Conservation (phyloP, 2,113 vertebrate genomes). For the Sigmodon hispidus region DNA sequence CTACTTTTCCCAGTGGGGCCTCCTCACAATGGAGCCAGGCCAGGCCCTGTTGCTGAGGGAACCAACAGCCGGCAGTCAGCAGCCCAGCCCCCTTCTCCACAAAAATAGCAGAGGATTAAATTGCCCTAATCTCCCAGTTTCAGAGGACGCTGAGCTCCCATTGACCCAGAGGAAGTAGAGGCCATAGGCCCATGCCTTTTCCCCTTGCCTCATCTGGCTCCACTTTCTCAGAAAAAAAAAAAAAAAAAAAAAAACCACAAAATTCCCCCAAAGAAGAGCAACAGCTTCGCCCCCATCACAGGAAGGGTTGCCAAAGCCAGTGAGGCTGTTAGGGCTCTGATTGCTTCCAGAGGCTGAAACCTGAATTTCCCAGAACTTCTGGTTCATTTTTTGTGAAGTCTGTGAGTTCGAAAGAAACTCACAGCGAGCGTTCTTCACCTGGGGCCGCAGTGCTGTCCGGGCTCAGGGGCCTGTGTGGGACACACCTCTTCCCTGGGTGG, state of each 20-base stretch:
- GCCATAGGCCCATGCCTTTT: not conserved
- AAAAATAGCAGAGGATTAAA: conserved; percentile 59
- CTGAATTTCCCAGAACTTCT: not conserved
- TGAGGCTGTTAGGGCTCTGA: fast-evolving
- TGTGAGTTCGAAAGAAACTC: fast-evolving
- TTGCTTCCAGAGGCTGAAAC: not conserved
- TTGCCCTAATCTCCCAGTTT: conserved; percentile 32
- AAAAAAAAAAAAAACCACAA: not conserved
- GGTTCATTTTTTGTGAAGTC: not conserved
- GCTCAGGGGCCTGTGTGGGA: fast-evolving
- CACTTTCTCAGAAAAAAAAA: not conserved
- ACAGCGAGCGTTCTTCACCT: not conserved
- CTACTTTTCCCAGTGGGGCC: conserved; percentile 42
- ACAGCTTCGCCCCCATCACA: not conserved
- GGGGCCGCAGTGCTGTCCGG: fast-evolving
- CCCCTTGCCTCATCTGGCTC: not conserved
- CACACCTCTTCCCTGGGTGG: fast-evolving
- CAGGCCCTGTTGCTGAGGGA: conserved; percentile 73
- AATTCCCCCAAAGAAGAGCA: not conserved
- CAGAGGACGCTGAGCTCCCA: conserved; percentile 25
- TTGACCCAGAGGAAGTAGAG: not conserved
- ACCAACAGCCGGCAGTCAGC: conserved; percentile 9
- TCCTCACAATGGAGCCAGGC: not conserved
- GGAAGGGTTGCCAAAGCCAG: not conserved
- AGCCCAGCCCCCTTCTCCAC: conserved; percentile 61